Base-by-base conservation (phyloP, 2,888 invertebrate genomes). In the Caenorhabditis imperialis region DNA sequence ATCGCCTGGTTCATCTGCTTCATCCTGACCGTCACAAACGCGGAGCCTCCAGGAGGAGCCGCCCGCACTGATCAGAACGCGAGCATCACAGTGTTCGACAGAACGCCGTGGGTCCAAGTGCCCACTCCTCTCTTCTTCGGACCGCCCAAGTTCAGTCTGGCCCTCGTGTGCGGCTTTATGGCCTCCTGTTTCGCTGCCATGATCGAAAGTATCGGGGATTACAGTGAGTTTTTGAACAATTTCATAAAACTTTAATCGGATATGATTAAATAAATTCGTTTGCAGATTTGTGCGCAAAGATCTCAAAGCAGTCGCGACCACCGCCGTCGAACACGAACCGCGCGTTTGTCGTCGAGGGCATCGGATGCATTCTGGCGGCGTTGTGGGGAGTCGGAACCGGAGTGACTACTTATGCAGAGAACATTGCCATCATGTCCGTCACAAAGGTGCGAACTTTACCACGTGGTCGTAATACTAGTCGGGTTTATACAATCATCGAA, bases 361-460 rank as follows among this genome's bases (percentile, higher is more conserved):
- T 82, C 42, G 84, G 84, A 8, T 75, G 79, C 48, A 63, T 82
- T 30, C 37, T 85, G 33, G 80, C 83, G 2, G 85, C 84, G 2
- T 44, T 77, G 16, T 73, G 83, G 78, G 84, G 84, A 5, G 74
- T 82, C 23, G 81, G 84, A 10, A 80, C 84, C 0, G 85, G 84
- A 51, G 80, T 85, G 22, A 85, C 85, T 3, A 85, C 84, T 14
- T 85, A 85, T 61, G 71, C 84, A 0, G 84, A 84, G 53, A 83
- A 81, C 47, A 81, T 84, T 30, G 85, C 85, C 1, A 81, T 83
- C 30, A 82, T 84, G 65, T 81, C 80, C 30, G 74, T 85, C 22
- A 84, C 85, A 8, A 73, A 79, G 57, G 79, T 77, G 16, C n/a
- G 8, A 12, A 3, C n/a, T n/a, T n/a, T n/a, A 51, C 16, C 42